Conservation (phyloP, 2,888 invertebrate genomes). For the Allophyes oxyacanthae region DNA sequence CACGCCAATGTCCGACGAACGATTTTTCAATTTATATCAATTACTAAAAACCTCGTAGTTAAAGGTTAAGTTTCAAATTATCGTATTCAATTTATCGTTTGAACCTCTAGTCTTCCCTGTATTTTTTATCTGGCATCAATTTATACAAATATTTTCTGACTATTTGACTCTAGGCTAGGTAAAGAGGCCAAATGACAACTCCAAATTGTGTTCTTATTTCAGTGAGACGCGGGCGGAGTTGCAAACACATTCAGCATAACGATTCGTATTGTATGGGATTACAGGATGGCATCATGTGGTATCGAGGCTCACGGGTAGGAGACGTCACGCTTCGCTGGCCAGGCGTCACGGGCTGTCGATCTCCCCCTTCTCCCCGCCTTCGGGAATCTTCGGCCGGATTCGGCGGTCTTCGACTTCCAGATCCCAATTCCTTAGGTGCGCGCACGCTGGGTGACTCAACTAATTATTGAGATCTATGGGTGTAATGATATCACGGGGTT, state of each 20-base stretch:
- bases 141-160: no score
- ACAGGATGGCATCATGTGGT: slow-evolving; percentile 68
- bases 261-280: slow-evolving; percentile 65
- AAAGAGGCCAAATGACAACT: background rate
- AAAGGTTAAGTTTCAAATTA: slow-evolving; percentile 28
- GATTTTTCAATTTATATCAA: slow-evolving; percentile 47
- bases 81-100: background rate
- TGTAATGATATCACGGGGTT: slow-evolving; percentile 71
- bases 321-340: slow-evolving; percentile 75
- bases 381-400: slow-evolving; percentile 73
- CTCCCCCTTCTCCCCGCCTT: slow-evolving; percentile 72
- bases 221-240: slow-evolving; percentile 15
- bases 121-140: no score
- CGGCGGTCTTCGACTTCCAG: slow-evolving; percentile 63
- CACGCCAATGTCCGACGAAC: slow-evolving; percentile 53
- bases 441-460: slow-evolving; percentile 66
- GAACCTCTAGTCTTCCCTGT: background rate
- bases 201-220: slow-evolving; percentile 4
- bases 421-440: slow-evolving; percentile 74
- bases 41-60: slow-evolving; percentile 40
- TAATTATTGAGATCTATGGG: slow-evolving; percentile 74
- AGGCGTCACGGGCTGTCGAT: slow-evolving; percentile 77
- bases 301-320: slow-evolving; percentile 70
- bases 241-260: slow-evolving; percentile 41
- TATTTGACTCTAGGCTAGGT: no score